Evolutionary conservation across 2,797 vertebrate species (phyloP).

Genomic region (Oryzias sinensis): DNA sequence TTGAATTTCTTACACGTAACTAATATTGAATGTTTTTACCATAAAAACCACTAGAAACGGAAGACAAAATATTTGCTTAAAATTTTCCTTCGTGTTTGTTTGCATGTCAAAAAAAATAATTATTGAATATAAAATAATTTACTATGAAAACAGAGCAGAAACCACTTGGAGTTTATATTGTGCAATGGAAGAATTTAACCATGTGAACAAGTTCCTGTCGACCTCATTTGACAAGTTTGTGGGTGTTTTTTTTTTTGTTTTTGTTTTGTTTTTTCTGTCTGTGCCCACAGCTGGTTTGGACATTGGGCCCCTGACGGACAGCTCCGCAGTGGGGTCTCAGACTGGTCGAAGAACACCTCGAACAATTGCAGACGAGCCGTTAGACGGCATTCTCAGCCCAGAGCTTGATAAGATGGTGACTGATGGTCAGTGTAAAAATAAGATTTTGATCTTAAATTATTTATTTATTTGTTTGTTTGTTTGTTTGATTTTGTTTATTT

Average conservation of each 20-base stretch:
- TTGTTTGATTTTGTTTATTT: too few species aligned
- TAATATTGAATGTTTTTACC: too few species aligned
- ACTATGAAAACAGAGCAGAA: too few species aligned
- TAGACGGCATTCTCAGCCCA: slow-evolving; percentile 96
- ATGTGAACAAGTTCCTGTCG: slow-evolving; percentile 26
- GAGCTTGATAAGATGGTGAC: slow-evolving; percentile 99
- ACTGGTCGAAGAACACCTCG: slow-evolving; percentile 80
- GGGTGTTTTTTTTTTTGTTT: too few species aligned
- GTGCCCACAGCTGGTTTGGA: slow-evolving; percentile 86
- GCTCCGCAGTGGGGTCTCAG: slow-evolving; percentile 79
- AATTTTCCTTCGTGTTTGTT: too few species aligned
- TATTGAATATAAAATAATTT: too few species aligned
- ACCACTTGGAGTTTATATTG: too few species aligned
- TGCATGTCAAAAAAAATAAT: too few species aligned
- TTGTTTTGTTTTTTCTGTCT: slow-evolving; percentile 49
- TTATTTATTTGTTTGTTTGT: not conserved
- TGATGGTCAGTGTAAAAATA: slow-evolving; percentile 84
- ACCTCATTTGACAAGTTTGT: slow-evolving; percentile 1
- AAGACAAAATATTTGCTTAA: too few species aligned
- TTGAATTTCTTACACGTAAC: too few species aligned
- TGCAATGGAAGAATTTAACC: too few species aligned
- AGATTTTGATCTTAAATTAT: slow-evolving; percentile 5
- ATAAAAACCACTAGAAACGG: too few species aligned
- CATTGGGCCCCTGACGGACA: slow-evolving; percentile 82
- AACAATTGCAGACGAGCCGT: slow-evolving; percentile 87